These are phyloP conservation scores for Drosophila tani DNA, from an alignment of 1,140 invertebrate genomes.

Conservation along the genomic window DNA sequence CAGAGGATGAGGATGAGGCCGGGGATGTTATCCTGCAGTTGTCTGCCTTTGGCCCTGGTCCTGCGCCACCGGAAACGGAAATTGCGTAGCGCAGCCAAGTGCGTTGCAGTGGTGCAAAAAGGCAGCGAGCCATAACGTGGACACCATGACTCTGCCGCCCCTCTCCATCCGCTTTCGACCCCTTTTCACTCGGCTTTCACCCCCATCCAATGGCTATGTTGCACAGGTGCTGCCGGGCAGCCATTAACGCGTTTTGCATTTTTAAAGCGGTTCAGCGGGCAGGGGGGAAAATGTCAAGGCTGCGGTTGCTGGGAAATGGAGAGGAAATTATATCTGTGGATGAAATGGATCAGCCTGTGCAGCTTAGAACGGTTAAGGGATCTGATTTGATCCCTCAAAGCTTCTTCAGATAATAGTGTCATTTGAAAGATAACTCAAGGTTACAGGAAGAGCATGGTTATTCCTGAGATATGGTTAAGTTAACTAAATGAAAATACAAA, in stretches of 20 bases:
- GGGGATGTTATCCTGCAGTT: slow-evolving; percentile 56
- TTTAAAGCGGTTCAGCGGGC: slow-evolving; percentile 33
- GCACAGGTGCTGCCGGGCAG: slow-evolving; percentile 47
- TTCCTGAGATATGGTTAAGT: too few relatives aligned
- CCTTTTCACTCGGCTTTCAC: not conserved
- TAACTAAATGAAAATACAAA: too few relatives aligned
- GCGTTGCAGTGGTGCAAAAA: slow-evolving; percentile 65
- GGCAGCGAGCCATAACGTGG: slow-evolving; percentile 46
- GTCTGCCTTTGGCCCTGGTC: slow-evolving; percentile 55
- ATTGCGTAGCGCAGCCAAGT: slow-evolving; percentile 73
- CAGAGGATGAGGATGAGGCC: slow-evolving; percentile 1
- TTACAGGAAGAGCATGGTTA: too few relatives aligned
- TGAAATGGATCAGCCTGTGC: slow-evolving; percentile 35
- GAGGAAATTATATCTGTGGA: slow-evolving; percentile 47
- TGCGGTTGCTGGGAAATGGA: slow-evolving; percentile 41
- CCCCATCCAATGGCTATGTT: slow-evolving; percentile 3
- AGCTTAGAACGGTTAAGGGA: slow-evolving; percentile 20
- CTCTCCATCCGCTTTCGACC: not conserved
- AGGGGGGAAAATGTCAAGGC: slow-evolving; percentile 38
- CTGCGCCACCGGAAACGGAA: slow-evolving; percentile 77
- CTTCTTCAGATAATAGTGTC: not conserved
- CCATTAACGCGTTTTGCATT: slow-evolving; percentile 64
- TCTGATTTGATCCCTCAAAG: not conserved
- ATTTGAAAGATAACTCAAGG: not conserved
- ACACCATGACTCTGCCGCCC: slow-evolving; percentile 8